Evolutionary conservation across 2,888 invertebrate genomes (phyloP), one percentile per base, ranked within the genome.

Genomic region (Rutpela maculata): DNA sequence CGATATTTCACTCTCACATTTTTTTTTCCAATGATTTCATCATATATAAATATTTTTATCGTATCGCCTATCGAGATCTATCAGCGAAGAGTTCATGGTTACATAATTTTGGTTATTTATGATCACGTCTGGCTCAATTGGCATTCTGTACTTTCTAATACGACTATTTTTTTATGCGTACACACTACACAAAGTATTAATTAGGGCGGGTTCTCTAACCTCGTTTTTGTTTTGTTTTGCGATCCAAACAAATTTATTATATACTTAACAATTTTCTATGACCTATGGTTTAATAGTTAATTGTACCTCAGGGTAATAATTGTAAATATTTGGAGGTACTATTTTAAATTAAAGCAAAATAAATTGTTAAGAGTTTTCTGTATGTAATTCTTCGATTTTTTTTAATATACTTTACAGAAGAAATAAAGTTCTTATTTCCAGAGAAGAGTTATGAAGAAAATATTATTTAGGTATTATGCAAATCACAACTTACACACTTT

Each of bases 11-110:
- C 9, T 38, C 38, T 38, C 38, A 38, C 38, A 38, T 38, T 12
- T 5, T 60, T 4, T 26, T 26, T 1, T 26, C 22, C 22, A 26
- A 3, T 26, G 22, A 26, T 26, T 26, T 26, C 22, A 26, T 4
- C 22, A 4, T 26, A 6, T 19, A 2, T 22, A 60, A 19, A 17
- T 12, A 12, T 19, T 60, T 60, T 60, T 18, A 60, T 18, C 60
- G 19, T 60, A 60, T 60, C 60, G 9, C 1, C 10, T 60, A 19
- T 26, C 4, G 22, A 60, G 22, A 60, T 60, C 60, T 60, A 68
- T 50, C 55, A 26, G n/a, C n/a, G n/a, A n/a, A 68, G 68, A 56
- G 68, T 57, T 68, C 68, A 68, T 57, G 68, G 57, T 68, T 68
- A 57, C 17, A 26, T 43, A 43, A 68, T 57, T 68, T 35, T 68